Evolutionary conservation across 1,140 invertebrate species (phyloP).

Genomic region (Achroia grisella): DNA sequence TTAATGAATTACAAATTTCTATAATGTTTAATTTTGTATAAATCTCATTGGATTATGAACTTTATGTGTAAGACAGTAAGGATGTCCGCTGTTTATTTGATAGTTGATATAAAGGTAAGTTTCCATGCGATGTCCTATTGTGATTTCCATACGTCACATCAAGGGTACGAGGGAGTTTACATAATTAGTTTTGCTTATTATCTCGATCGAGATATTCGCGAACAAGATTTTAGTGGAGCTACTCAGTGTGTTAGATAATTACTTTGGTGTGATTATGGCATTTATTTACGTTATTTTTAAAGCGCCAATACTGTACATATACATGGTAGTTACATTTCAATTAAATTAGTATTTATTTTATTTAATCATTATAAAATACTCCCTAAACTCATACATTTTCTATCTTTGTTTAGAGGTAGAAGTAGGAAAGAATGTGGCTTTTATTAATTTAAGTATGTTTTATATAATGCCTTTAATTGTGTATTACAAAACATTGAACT

Average conservation of each 20-base stretch:
- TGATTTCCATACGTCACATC: slow-evolving; percentile 36
- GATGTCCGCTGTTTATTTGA: background rate
- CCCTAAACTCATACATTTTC: too few relatives aligned
- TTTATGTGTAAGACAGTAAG: background rate
- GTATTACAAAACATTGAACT: too few relatives aligned
- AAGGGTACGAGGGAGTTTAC: slow-evolving; percentile 39
- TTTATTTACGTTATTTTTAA: too few relatives aligned
- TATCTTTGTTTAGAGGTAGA: too few relatives aligned
- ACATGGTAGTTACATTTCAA: too few relatives aligned
- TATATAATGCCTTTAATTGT: too few relatives aligned
- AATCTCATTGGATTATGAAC: background rate
- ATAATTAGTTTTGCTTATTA: slow-evolving; percentile 57
- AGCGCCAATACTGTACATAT: too few relatives aligned
- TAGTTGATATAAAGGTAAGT: background rate
- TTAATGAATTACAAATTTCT: slow-evolving; percentile 11
- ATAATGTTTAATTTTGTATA: background rate
- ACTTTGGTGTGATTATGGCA: too few relatives aligned
- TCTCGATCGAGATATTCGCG: slow-evolving; percentile 41
- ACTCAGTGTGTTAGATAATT: slow-evolving; percentile 3
- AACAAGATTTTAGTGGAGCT: slow-evolving; percentile 26
- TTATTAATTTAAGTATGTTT: too few relatives aligned
- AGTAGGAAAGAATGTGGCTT: too few relatives aligned
- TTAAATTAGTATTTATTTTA: too few relatives aligned
- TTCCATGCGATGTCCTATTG: slow-evolving; percentile 16
- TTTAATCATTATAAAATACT: too few relatives aligned